Evolutionary conservation across 2,888 invertebrate genomes (phyloP), one percentile per base, ranked within the genome.

Genomic region (Cryptus viduatorius): DNA sequence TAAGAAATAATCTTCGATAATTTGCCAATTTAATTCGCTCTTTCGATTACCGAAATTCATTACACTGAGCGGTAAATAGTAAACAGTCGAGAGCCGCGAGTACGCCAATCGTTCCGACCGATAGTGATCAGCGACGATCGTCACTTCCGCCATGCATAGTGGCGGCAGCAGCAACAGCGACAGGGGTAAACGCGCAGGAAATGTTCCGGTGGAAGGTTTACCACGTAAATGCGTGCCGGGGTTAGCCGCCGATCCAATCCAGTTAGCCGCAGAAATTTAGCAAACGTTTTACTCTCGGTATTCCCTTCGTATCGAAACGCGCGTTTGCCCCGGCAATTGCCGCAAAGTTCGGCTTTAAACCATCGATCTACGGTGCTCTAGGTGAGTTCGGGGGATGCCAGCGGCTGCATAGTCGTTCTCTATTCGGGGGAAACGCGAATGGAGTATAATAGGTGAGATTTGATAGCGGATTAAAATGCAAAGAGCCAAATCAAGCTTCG

Each of bases 381-480:
- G 68, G 61, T 29, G 53, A 48, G 48, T 53, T 46, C 46, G 10
- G 4, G 61, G 0, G 44, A 46, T 16, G 59, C 44, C 37, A 8
- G 37, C 37, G 37, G 37, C 7, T 4, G 50, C 24, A 50, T 46
- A 24, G 65, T 8, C 44, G 16, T 2, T 53, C 42, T 75, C 10
- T 16, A 5, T 4, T 44, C 12, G 31, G 19, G 44, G 19, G 12
- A 56, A 71, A 75, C 37, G 75, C 72, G 61, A 72, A 85, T 87
- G 82, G 79, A 79, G 84, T 86, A 86, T 87, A 68, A 67, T 83
- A 76, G 75, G 59, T 69, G 79, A 84, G 85, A 87, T 88, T 88
- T 88, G 85, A 86, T 85, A 86, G 86, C 81, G 72, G 78, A 86
- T 88, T 82, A 86, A 85, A 87, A 88, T 87, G 87, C 86, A 86